These are phyloP conservation scores for Drosophila athabasca DNA, from an alignment of 1,140 invertebrate genomes.

Conservation along the genomic window DNA sequence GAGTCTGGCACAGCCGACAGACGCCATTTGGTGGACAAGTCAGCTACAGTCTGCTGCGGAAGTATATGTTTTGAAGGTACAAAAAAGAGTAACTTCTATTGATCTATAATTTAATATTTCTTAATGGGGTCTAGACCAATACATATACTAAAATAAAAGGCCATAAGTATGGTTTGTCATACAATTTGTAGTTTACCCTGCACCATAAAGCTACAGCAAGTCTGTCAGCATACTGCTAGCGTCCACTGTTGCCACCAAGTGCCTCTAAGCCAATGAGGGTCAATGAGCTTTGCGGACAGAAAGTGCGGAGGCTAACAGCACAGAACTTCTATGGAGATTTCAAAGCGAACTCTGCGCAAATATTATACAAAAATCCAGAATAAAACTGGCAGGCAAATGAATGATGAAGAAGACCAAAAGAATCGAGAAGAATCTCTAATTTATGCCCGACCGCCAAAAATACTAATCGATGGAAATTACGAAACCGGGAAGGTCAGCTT, in stretches of 20 bases:
- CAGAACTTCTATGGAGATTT: slow-evolving; percentile 30
- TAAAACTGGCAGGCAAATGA: slow-evolving; percentile 8
- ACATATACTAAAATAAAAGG: too few species aligned
- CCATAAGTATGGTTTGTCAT: background rate
- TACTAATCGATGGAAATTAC: slow-evolving; percentile 43
- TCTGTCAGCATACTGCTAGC: background rate
- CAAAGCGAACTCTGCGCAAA: slow-evolving; percentile 20
- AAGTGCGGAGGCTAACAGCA: slow-evolving; percentile 30
- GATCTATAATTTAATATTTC: too few species aligned
- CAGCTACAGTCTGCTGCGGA: slow-evolving; percentile 30
- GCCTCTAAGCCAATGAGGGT: slow-evolving; percentile 41
- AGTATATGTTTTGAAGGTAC: background rate
- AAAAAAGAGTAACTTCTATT: background rate
- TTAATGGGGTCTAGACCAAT: background rate
- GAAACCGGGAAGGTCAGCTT: slow-evolving; percentile 66
- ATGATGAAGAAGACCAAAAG: slow-evolving; percentile 13
- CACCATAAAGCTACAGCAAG: background rate
- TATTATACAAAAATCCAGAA: slow-evolving; percentile 12
- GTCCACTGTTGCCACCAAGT: slow-evolving; percentile 28
- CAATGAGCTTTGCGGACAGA: slow-evolving; percentile 57
- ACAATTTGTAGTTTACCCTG: too few species aligned
- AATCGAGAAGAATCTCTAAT: slow-evolving; percentile 30
- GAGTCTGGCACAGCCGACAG: slow-evolving; percentile 60
- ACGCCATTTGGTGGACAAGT: slow-evolving; percentile 59
- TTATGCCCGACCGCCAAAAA: slow-evolving; percentile 39